These are phyloP conservation scores for Alcedo atthis DNA, from an alignment of 2,797 vertebrate genomes.

Conservation along the genomic window DNA sequence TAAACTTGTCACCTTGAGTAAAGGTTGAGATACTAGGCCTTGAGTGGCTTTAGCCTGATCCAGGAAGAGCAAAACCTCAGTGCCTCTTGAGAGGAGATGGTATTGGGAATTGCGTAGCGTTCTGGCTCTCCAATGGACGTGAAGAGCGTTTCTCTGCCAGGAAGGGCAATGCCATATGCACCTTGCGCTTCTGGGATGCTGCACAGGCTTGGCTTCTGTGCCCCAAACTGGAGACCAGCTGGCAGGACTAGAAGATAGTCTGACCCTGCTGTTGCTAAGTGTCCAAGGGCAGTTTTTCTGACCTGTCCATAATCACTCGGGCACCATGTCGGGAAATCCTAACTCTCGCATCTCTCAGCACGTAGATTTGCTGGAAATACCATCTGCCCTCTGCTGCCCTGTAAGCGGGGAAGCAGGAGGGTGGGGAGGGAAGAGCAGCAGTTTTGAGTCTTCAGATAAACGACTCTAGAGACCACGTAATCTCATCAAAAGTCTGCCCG, in stretches of 20 bases:
- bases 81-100: conserved; percentile 40
- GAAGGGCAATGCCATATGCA: conserved; percentile 59
- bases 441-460: conserved; percentile 52
- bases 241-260: conserved; percentile 46
- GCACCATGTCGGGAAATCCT: conserved; percentile 71
- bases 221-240: conserved; percentile 3
- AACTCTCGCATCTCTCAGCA: conserved; percentile 70
- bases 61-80: conserved; percentile 53
- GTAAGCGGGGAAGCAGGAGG: conserved; percentile 50
- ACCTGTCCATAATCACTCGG: conserved; percentile 37
- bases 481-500: conserved; percentile 4
- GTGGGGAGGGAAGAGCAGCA: conserved; percentile 55
- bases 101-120: conserved; percentile 23
- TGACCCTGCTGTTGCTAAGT: conserved; percentile 4
- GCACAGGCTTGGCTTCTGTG: conserved; percentile 41
- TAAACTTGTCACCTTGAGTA: conserved; percentile 14
- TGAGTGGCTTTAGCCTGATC: conserved; percentile 11
- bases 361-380: conserved; percentile 54
- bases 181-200: conserved; percentile 56
- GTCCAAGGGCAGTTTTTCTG: conserved; percentile 33
- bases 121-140: conserved; percentile 31
- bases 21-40: conserved; percentile 50
- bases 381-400: conserved; percentile 44
- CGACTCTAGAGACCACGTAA: conserved; percentile 36
- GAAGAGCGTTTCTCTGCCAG: conserved; percentile 28